Percentiles rank a stretch among this genome's conserved stretches.
Conservation (phyloP, 2,113 vertebrate species). For the Lycaon pictus region DNA sequence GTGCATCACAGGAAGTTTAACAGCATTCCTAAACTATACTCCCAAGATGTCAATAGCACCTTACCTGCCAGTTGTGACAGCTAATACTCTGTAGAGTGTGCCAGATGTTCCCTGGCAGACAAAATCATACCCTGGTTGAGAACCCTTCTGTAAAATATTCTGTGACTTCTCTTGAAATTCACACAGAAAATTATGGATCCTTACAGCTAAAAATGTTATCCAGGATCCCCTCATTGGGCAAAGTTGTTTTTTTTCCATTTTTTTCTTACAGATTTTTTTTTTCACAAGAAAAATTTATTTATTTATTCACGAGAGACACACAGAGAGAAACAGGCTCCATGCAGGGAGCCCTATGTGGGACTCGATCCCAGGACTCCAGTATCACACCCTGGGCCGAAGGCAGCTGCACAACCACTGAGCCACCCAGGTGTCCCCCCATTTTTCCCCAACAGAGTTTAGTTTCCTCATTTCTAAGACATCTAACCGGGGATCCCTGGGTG, state of each 20-base stretch:
- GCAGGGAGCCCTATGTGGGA: too few species aligned
- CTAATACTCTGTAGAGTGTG: not conserved
- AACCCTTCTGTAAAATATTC: not conserved
- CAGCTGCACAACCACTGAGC: too few species aligned
- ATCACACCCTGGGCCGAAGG: too few species aligned
- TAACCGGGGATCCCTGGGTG: too few species aligned
- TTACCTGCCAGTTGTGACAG: not conserved
- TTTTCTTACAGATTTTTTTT: not conserved
- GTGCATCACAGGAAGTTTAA: not conserved
- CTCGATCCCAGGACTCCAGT: too few species aligned
- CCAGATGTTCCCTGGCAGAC: not conserved
- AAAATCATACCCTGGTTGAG: not conserved
- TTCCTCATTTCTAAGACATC: not conserved
- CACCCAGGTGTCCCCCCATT: too few species aligned
- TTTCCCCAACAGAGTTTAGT: not conserved
- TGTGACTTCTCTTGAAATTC: not conserved
- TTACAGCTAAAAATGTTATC: not conserved
- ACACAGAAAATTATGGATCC: not conserved
- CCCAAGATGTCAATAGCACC: rapidly evolving
- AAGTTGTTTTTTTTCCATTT: not conserved
- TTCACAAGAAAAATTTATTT: too few species aligned
- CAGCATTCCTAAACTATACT: not conserved
- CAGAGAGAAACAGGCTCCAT: too few species aligned
- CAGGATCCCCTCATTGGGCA: not conserved
- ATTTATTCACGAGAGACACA: too few species aligned